Base-by-base conservation (phyloP, 1,140 invertebrate species). In the Bathynomus jamesi region DNA sequence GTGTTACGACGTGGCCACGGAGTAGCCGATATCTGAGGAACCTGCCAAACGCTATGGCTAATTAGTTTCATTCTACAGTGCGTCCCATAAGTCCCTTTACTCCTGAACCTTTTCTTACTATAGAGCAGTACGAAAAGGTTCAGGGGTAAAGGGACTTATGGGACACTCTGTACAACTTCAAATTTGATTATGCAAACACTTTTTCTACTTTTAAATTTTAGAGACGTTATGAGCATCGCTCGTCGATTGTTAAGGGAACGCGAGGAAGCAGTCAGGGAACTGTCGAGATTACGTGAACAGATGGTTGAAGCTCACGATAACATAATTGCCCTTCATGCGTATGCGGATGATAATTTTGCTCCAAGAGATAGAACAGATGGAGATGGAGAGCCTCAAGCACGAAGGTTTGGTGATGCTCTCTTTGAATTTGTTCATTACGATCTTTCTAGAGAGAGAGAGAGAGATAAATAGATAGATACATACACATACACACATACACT, bases 201-300 rank as follows among this genome's bases (percentile, higher is more conserved):
- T n/a, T n/a, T n/a, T n/a, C n/a, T n/a, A n/a, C n/a, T n/a, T n/a
- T n/a, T n/a, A n/a, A n/a, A n/a, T n/a, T n/a, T n/a, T n/a, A n/a
- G n/a, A 75, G 79, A 80, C 61, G 79, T 80, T 29, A 66, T 81
- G 53, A 73, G 69, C n/a, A 76, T 80, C 40, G 78, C 75, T 0
- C 77, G 80, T 13, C 72, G 78, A 71, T 70, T 80, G 27, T 69
- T 79, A 7, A 80, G 80, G 61, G 80, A 81, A 65, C 69, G 80
- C n/a, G 80, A 81, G 65, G 80, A 81, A 69, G 76, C 79, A 32
- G 75, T 78, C 25, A 67, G 77, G 11, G 77, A 80, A 62, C 72
- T 79, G 61, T 76, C 79, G 8, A 65, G 71, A 10, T 74, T 80
- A 53, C 77, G 78, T 40, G 78, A 79, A 31, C 74, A 75, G 32